Evolutionary conservation across 2,888 invertebrate genomes (phyloP).

Genomic region (Sericinus montela): DNA sequence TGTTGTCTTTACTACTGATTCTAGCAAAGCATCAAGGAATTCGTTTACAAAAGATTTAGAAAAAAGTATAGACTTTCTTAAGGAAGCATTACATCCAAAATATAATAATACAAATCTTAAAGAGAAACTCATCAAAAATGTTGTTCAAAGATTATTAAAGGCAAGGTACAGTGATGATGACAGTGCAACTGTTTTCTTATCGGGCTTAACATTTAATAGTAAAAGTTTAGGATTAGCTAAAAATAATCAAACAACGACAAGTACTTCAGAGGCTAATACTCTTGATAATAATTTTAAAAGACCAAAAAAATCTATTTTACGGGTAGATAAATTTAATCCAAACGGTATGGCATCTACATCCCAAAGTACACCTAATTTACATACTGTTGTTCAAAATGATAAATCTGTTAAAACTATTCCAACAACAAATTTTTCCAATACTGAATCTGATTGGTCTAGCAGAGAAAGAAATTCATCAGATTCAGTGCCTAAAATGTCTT

Average conservation of each 20-base stretch:
- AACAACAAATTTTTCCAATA: constrained; percentile 37
- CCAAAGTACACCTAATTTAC: constrained; percentile 67
- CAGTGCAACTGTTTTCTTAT: constrained; percentile 66
- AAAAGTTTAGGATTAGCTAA: constrained; percentile 40
- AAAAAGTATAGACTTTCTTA: constrained; percentile 79
- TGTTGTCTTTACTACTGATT: constrained; percentile 56
- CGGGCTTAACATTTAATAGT: constrained; percentile 58
- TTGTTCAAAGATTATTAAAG: constrained; percentile 80
- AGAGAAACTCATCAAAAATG: constrained; percentile 81
- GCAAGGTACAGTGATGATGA: constrained; percentile 81
- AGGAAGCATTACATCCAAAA: constrained; percentile 78
- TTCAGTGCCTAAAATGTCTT: constrained; percentile 52
- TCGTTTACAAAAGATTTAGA: constrained; percentile 81
- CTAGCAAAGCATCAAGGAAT: constrained; percentile 58
- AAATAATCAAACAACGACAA: constrained; percentile 49
- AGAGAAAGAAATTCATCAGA: constrained; percentile 53
- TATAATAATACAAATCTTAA: constrained; percentile 80
- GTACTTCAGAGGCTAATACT: constrained; percentile 60
- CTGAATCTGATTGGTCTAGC: constrained; percentile 58
- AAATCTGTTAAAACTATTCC: constrained; percentile 35
- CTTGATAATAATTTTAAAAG: constrained; percentile 36
- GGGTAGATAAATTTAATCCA: constrained; percentile 57
- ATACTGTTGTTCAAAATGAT: constrained; percentile 42
- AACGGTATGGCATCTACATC: constrained; percentile 58
- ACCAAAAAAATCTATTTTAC: constrained; percentile 66